These are phyloP conservation scores for Metridium senile DNA, from an alignment of 92 coral and sea anemone species.

Conservation along the genomic window DNA sequence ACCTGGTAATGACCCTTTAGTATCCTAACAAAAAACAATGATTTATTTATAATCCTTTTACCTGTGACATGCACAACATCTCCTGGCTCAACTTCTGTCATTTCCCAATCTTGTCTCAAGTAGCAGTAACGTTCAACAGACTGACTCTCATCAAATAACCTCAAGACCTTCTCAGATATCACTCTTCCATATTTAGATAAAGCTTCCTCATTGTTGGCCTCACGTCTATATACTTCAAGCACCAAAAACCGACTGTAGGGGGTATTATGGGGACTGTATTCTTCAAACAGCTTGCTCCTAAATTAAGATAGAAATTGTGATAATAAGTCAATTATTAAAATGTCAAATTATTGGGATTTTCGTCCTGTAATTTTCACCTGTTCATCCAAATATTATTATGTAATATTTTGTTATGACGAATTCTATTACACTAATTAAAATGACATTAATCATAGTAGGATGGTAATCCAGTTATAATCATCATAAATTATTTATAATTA, in stretches of 20 bases:
- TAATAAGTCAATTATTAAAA: too few relatives aligned
- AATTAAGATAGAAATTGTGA: neutral
- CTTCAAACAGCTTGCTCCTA: constrained; percentile 16
- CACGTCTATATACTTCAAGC: constrained; percentile 90
- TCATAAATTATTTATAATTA: too few relatives aligned
- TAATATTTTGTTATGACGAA: too few relatives aligned
- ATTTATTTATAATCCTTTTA: too few relatives aligned
- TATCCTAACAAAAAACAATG: too few relatives aligned
- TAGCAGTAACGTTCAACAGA: constrained; percentile 79
- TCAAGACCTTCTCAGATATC: constrained; percentile 86
- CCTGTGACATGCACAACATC: constrained; percentile 95
- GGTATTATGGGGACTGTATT: constrained; percentile 42
- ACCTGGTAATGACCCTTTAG: too few relatives aligned
- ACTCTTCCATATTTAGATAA: constrained; percentile 43
- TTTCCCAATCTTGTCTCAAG: constrained; percentile 93
- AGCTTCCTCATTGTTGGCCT: constrained; percentile 45
- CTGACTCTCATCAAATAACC: constrained; percentile 79
- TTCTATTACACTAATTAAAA: too few relatives aligned
- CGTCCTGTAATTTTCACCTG: too few relatives aligned
- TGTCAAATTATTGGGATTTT: too few relatives aligned
- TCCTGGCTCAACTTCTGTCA: constrained; percentile 96
- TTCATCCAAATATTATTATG: too few relatives aligned
- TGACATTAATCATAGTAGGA: too few relatives aligned
- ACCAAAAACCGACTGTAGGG: constrained; percentile 85
- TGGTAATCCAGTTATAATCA: too few relatives aligned